Evolutionary conservation across 2,113 vertebrate genomes (phyloP), one percentile per base, ranked within the genome.

Genomic region (Podilymbus podiceps): DNA sequence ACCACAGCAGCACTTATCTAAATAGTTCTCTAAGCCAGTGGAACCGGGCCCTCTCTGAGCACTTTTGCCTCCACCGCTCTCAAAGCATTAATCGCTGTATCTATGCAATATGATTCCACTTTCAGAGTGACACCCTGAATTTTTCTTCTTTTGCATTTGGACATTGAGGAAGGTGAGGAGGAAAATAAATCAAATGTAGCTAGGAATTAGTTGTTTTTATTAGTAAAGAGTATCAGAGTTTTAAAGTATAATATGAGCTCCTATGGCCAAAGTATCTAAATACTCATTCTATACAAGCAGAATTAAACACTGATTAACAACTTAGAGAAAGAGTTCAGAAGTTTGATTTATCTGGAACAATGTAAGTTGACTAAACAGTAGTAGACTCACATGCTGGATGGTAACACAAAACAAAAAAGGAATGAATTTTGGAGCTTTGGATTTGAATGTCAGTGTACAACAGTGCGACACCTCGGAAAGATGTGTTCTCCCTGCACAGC

Each of bases 391-490:
- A 69, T 13, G 19, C 27, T 50, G 46, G 42, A 84, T 0, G 3
- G 33, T 27, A 79, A 69, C 25, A 88, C 66, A 68, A 27, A 52
- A 1, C 8, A 38, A 27, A 52, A 1, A 31, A 18, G 40, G 15
- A 46, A n/a, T 1, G 3, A 0, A 1, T 17, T 44, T 47, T 3
- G 1, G 21, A 89, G 15, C 38, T 12, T 38, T 52, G 62, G 47
- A 89, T 79, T 50, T 79, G 62, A 88, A 21, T 50, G 46, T 23
- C 17, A 20, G 40, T 16, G n/a, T 60, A 62, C 35, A 66, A 44
- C 31, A 83, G 23, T 8, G 18, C 12, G 86, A 62, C 47, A 62
- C 40, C 33, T 73, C 1, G 1, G 35, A 50, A 64, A 12, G 9
- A 64, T 0, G 3, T 5, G 4, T 23, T 55, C 60, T 59, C 27